Evolutionary conservation across 2,113 vertebrate species (phyloP).

Genomic region (Platichthys stellatus): DNA sequence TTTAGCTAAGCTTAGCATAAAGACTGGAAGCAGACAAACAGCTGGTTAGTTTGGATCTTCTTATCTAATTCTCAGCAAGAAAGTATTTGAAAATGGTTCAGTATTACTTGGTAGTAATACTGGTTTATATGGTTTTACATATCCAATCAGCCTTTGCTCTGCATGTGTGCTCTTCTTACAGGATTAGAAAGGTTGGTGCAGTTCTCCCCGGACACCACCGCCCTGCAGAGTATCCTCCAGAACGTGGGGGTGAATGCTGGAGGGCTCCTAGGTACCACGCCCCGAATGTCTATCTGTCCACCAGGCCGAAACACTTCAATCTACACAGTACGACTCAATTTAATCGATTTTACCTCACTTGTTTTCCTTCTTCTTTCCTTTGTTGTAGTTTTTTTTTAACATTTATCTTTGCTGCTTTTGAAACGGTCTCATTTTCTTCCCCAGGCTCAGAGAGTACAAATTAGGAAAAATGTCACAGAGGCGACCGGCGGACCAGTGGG

Average conservation of each 20-base stretch:
- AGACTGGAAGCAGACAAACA: no score
- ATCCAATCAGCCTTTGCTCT: background rate
- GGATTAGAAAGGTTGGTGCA: conserved; percentile 29
- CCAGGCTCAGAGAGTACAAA: conserved; percentile 79
- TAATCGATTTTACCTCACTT: background rate
- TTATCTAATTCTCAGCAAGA: no score
- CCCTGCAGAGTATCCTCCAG: conserved; percentile 69
- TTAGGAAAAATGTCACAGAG: conserved; percentile 62
- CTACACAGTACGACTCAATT: conserved; percentile 61
- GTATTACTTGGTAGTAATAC: background rate
- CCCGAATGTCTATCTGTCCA: conserved; percentile 47
- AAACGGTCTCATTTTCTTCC: background rate
- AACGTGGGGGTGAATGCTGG: conserved; percentile 68
- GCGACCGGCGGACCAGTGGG: conserved; percentile 31
- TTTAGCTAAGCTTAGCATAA: no score
- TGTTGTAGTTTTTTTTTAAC: background rate
- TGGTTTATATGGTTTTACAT: no score
- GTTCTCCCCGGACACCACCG: conserved; percentile 71
- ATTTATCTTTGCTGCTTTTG: background rate
- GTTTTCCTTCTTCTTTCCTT: background rate
- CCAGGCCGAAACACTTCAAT: conserved; percentile 66
- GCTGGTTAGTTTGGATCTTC: no score
- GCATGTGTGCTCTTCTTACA: conserved; percentile 10
- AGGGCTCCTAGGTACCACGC: conserved; percentile 41
- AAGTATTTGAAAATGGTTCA: no score